phyloP scores from a whole-genome alignment of 92 coral and sea anemone species.

The Isaurus tuberculatus region DNA sequence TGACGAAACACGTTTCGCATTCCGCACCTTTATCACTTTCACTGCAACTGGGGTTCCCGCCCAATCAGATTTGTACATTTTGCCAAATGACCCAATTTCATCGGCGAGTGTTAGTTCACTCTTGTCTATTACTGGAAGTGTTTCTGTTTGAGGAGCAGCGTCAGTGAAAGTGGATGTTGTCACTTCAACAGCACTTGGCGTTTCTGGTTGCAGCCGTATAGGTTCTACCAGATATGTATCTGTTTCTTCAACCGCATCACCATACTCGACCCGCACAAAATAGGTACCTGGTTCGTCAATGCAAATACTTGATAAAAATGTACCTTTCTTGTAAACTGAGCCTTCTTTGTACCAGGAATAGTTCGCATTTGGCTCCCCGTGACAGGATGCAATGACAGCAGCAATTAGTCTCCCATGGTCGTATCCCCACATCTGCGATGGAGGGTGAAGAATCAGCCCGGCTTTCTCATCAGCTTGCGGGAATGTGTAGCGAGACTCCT shows the following conservation, averaged over 20 bases:
- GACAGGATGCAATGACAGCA: conserved; percentile 49
- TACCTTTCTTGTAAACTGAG: conserved; percentile 35
- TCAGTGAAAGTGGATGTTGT: conserved; percentile 5
- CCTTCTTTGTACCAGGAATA: conserved; percentile 53
- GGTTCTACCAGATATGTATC: conserved; percentile 32
- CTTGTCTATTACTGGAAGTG: conserved; percentile 48
- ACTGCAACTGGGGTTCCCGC: conserved; percentile 51
- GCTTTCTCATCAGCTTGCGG: conserved; percentile 27
- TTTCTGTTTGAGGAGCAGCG: conserved; percentile 4
- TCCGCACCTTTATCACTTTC: conserved; percentile 45
- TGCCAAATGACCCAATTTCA: conserved; percentile 58
- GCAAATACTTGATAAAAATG: conserved; percentile 30
- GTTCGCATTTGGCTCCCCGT: conserved; percentile 18
- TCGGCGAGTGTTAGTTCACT: conserved; percentile 38
- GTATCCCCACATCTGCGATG: conserved; percentile 55
- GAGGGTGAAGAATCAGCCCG: conserved; percentile 47
- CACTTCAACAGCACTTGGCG: neutral
- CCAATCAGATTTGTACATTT: conserved; percentile 44
- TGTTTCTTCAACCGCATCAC: conserved; percentile 36
- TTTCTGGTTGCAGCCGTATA: neutral
- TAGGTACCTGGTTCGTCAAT: conserved; percentile 46
- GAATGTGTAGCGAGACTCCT: conserved; percentile 14
- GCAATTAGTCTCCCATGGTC: conserved; percentile 43
- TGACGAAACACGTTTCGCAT: conserved; percentile 33
- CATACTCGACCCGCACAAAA: conserved; percentile 46